Percentiles rank a stretch among this genome's conserved stretches.
These are phyloP conservation scores for Macroteleia sp. DNA, from an alignment of 2,888 invertebrate genomes.

Conservation along the genomic window DNA sequence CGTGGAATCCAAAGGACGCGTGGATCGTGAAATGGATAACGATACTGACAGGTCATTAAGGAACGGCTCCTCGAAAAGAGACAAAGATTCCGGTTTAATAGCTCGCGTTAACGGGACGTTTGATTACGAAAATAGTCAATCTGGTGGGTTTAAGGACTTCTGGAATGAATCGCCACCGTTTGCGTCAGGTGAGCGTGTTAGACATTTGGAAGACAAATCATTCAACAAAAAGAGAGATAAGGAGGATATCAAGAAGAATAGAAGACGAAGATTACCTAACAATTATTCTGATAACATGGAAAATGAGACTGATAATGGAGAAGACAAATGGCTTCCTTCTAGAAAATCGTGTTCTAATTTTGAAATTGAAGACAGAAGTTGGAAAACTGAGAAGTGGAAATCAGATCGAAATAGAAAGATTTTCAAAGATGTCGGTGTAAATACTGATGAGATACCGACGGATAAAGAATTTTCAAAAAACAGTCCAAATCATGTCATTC, in stretches of 20 bases:
- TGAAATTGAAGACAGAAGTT: constrained; percentile 62
- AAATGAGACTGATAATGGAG: constrained; percentile 31
- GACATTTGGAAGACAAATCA: constrained; percentile 58
- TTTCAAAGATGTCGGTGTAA: constrained; percentile 41
- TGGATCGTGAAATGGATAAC: constrained; percentile 51
- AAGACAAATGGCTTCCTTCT: constrained; percentile 2
- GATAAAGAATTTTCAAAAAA: neutral
- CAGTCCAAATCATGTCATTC: too few relatives aligned
- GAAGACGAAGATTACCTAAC: constrained; percentile 50
- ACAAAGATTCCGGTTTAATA: too few relatives aligned
- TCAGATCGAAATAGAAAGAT: constrained; percentile 69
- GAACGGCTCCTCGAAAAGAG: too few relatives aligned
- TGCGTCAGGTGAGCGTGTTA: constrained; percentile 30
- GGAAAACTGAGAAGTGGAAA: constrained; percentile 54
- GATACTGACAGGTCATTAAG: constrained; percentile 38
- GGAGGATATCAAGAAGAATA: constrained; percentile 30
- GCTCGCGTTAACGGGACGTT: too few relatives aligned
- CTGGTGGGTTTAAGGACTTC: constrained; percentile 37
- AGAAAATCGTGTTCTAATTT: constrained; percentile 56
- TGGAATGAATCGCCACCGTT: constrained; percentile 30
- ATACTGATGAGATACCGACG: constrained; percentile 35
- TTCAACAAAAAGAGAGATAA: constrained; percentile 66
- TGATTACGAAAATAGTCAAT: constrained; percentile 64
- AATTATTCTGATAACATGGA: constrained; percentile 28
- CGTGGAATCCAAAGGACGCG: constrained; percentile 55